These are phyloP conservation scores for Avahi laniger DNA, from an alignment of 2,797 vertebrate genomes.

Conservation along the genomic window DNA sequence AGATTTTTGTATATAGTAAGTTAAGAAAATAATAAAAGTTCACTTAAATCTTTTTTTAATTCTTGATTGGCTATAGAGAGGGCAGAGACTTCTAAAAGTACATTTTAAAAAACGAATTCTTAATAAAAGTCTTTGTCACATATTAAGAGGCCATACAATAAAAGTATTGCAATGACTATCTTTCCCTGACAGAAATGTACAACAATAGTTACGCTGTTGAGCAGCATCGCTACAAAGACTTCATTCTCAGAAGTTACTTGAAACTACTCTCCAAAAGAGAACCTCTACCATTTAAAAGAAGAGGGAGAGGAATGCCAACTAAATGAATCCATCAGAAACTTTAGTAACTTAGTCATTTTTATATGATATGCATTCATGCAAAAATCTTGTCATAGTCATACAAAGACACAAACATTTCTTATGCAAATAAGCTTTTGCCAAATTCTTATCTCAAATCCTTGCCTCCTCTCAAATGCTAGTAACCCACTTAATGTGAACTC, in stretches of 20 bases:
- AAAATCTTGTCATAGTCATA: not conserved
- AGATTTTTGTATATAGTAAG: not conserved
- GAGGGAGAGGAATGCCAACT: not conserved
- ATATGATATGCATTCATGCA: not conserved
- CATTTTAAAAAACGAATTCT: conserved; percentile 1
- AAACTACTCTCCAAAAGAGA: conserved; percentile 85
- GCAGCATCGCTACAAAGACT: conserved; percentile 88
- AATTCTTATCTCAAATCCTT: not conserved
- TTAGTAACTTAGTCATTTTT: conserved; percentile 4
- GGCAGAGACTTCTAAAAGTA: conserved; percentile 12
- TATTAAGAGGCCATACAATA: conserved; percentile 78
- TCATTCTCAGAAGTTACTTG: conserved; percentile 90
- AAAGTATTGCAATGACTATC: conserved; percentile 83
- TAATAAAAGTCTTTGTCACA: conserved; percentile 56
- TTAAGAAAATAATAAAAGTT: conserved; percentile 38
- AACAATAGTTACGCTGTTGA: conserved; percentile 89
- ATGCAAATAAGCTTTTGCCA: not conserved
- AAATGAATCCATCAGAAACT: conserved; percentile 18
- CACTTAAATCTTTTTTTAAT: not conserved
- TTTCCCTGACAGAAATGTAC: conserved; percentile 81
- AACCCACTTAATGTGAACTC: not conserved
- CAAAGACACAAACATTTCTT: conserved; percentile 2
- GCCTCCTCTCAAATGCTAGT: not conserved
- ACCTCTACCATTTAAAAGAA: conserved; percentile 74
- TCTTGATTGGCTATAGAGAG: not conserved